These are phyloP conservation scores for Artemia sp. DNA, from an alignment of 2,888 invertebrate genomes.

Conservation along the genomic window DNA sequence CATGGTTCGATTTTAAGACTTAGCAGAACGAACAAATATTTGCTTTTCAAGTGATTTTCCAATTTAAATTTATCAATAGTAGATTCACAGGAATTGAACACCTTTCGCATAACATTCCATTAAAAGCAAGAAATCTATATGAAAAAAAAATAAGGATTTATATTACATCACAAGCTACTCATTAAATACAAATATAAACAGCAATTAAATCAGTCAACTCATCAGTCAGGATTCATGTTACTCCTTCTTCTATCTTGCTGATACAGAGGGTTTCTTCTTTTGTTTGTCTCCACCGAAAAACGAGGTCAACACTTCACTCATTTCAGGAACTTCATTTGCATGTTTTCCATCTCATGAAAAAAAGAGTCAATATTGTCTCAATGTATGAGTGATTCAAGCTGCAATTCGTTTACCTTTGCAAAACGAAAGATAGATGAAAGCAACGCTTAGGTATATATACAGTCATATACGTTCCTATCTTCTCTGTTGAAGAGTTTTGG, in stretches of 20 bases:
- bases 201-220: too few relatives aligned
- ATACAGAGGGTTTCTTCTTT: conserved; percentile 20
- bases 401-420: conserved; percentile 16
- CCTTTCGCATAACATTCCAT: too few relatives aligned
- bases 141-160: too few relatives aligned
- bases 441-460: conserved; percentile 17
- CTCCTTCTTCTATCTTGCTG: background rate
- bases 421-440: conserved; percentile 17
- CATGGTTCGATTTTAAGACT: too few relatives aligned
- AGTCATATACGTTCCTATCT: background rate
- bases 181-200: too few relatives aligned
- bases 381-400: background rate
- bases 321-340: conserved; percentile 77
- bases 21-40: too few relatives aligned
- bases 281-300: conserved; percentile 54
- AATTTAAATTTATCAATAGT: too few relatives aligned
- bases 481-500: too few relatives aligned
- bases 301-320: conserved; percentile 83
- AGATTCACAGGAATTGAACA: too few relatives aligned
- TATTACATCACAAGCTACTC: too few relatives aligned
- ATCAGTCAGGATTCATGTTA: background rate
- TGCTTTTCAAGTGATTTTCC: too few relatives aligned
- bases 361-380: background rate
- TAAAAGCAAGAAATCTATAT: too few relatives aligned
- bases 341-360: conserved; percentile 53